Base-by-base conservation (phyloP, 1,140 invertebrate species). In the Halictus rubicundus region DNA sequence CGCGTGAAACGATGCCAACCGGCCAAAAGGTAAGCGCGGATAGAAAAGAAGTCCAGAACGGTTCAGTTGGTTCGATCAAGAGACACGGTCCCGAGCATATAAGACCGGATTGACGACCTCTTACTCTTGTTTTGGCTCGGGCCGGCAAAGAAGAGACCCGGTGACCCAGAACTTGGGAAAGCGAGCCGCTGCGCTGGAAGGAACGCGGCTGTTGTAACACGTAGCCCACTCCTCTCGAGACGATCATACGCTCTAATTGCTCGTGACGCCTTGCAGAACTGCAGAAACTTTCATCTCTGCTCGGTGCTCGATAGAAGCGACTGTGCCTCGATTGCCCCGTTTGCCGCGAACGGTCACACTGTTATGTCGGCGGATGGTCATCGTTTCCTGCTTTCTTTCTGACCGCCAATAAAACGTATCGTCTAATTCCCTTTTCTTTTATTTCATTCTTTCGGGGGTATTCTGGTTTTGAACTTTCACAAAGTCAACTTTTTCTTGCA, bases 81-180 rank as follows among this genome's bases (percentile, higher is more conserved):
- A 32, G 39, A 59, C 25, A 9, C n/a, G 1, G 6, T 65, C 63
- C 61, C 27, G 73, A 64, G 49, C 54, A 21, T 70, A 52, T 16
- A 46, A 49, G 61, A 82, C 72, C 63, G 65, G 82, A 74, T 32
- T 42, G 79, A 70, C 79, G 70, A 78, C 82, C 72, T 82, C 79
- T 87, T 87, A 87, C 66, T 84, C 79, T 65, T 74, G 54, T 89
- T 89, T 88, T 80, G 78, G 81, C 32, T 60, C 79, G 83, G 85
- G 83, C 74, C 80, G 54, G 8, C 52, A 85, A 88, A 88, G 80
- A 68, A 78, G 68, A 85, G 86, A 90, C 82, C 82, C 82, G 87
- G 81, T 91, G 90, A 92, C 90, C 91, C 89, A 91, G 90, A 92
- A 92, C 89, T 89, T 85, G 88, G 81, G 91, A 92, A 92, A 92